Conservation (phyloP, 53 echinoderm and acorn worm genomes). For the Echinometra lucunter region DNA sequence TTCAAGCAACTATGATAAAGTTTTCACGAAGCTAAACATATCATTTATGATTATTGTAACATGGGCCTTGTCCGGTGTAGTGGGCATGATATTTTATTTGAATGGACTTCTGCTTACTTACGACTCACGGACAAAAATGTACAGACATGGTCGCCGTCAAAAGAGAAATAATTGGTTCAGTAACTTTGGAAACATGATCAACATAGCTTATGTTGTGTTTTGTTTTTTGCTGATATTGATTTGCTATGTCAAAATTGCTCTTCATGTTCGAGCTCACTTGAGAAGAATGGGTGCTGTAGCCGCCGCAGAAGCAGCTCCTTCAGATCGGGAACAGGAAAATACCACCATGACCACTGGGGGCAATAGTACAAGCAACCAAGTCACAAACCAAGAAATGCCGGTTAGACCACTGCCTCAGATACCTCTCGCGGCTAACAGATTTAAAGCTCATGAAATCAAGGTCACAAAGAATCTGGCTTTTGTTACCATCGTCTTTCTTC, state of each 20-base stretch:
- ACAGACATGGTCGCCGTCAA: background rate
- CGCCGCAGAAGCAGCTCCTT: background rate
- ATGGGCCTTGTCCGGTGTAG: background rate
- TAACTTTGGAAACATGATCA: background rate
- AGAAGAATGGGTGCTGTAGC: background rate
- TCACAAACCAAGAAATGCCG: background rate
- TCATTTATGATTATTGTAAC: background rate
- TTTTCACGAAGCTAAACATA: background rate
- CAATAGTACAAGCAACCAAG: background rate
- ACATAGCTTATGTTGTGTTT: background rate
- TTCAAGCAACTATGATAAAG: background rate
- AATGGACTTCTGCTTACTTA: background rate
- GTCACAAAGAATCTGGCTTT: background rate
- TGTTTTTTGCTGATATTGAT: background rate
- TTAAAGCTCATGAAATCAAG: background rate
- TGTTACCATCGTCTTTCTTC: background rate
- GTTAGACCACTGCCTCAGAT: background rate
- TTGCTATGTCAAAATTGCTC: slow-evolving; percentile 3
- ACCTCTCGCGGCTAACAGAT: background rate
- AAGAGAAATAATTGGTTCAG: background rate
- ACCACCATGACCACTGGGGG: background rate
- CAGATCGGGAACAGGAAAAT: background rate
- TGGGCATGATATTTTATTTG: background rate
- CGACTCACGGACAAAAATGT: background rate
- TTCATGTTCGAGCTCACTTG: background rate